Evolutionary conservation across 2,888 invertebrate species (phyloP), one percentile per base, ranked within the genome.

Genomic region (Bedellia somnulentella): DNA sequence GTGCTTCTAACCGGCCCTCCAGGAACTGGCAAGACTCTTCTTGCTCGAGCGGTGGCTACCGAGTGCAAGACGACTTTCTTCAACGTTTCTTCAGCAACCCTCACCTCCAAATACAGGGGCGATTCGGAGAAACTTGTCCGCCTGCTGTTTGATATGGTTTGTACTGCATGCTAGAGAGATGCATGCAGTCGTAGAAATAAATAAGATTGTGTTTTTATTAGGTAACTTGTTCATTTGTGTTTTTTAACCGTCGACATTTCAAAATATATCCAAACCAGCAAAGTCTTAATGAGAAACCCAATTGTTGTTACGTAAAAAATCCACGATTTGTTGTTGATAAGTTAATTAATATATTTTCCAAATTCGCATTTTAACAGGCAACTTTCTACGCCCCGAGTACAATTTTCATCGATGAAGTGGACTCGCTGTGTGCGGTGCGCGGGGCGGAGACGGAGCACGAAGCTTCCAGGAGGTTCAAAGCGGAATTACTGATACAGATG

Each of bases 361-460:
- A n/a, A n/a, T n/a, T n/a, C n/a, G n/a, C n/a, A n/a, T n/a, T n/a
- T n/a, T n/a, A n/a, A n/a, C 57, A 86, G 86, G 91, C 92, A 1
- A 75, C 90, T 4, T 89, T 89, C 61, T 86, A 92, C 71, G 89
- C 93, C 1, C 93, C 93, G 1, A 89, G 89, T 48, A 93, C 92
- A 9, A 92, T 93, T 45, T 93, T 93, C 52, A 85, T 93, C 32
- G 93, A 93, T 54, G 93, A 93, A 57, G 91, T 93, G 39, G 93
- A 93, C 61, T 88, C 91, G 0, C 59, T 93, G 30, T 91, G 91
- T 46, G 89, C 89, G 4, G 81, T 86, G 35, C 77, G 92, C 33
- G 91, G 93, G 6, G 84, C 85, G 0, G 89, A 90, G 45, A 86
- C 88, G 0, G 93, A 93, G 49, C 92, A 93, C 58, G 93, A 93